Evolutionary conservation across 2,113 vertebrate genomes (phyloP).

Genomic region (Vidua macroura): DNA sequence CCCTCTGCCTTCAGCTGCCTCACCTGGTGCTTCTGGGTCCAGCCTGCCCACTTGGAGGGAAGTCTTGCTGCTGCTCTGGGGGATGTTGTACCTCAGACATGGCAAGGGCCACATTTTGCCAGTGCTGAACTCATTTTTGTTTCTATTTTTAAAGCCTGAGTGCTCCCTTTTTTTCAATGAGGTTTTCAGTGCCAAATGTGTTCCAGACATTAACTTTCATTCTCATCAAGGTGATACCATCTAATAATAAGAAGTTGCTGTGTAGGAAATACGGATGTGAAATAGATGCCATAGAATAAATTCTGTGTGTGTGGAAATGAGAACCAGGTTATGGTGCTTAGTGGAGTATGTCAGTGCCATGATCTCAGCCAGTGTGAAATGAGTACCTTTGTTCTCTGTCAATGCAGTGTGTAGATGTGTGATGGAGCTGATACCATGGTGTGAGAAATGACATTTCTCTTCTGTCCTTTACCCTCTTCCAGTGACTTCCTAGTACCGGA

Average conservation of each 20-base stretch:
- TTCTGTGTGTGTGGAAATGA: neutral
- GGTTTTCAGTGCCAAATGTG: neutral
- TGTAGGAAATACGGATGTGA: neutral
- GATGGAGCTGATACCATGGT: neutral
- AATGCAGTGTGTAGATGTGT: neutral
- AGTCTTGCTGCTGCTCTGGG: neutral
- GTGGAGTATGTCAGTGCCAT: neutral
- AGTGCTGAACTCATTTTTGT: neutral
- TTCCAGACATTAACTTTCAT: constrained; percentile 23
- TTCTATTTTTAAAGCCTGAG: neutral
- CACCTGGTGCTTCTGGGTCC: neutral
- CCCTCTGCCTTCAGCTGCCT: neutral
- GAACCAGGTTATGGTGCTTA: neutral
- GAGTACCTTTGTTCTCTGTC: neutral
- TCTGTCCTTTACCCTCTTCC: constrained; percentile 71
- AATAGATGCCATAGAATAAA: neutral
- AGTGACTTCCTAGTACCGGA: constrained; percentile 99
- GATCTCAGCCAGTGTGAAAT: neutral
- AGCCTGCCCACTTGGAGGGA: neutral
- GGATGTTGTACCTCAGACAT: neutral
- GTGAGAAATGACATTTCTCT: constrained; percentile 69
- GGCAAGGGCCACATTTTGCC: neutral
- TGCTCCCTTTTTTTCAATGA: neutral
- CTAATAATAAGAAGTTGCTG: neutral
- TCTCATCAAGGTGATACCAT: neutral